Percentiles rank a stretch among this genome's conserved stretches.
Evolutionary conservation across 2,113 vertebrate genomes (phyloP).

Genomic region (Spilogale gracilis): DNA sequence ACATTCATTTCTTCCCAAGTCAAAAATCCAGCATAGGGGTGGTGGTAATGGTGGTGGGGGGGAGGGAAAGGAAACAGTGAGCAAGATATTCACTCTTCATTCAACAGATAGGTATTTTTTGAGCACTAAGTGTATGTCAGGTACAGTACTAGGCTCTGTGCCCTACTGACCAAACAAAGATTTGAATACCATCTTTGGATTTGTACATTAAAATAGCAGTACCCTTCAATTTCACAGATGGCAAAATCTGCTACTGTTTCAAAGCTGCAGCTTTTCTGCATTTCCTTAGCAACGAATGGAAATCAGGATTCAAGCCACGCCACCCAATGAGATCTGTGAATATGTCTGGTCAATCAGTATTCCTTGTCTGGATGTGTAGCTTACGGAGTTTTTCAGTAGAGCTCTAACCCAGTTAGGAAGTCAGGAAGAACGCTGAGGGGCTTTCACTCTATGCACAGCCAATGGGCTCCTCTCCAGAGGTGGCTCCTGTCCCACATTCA

Average conservation of each 20-base stretch:
- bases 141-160: not conserved
- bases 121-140: not conserved
- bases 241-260: not conserved
- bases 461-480: too few relatives aligned
- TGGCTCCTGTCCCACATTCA: not conserved
- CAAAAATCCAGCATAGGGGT: not conserved
- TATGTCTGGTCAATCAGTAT: not conserved
- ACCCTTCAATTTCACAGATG: not conserved
- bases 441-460: not conserved
- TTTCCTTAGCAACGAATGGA: not conserved
- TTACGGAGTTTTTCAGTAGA: not conserved
- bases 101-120: not conserved
- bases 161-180: not conserved
- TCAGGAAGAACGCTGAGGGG: not conserved
- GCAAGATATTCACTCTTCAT: not conserved
- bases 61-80: not conserved
- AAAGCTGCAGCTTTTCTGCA: not conserved
- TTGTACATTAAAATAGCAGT: not conserved
- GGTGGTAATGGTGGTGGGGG: not conserved
- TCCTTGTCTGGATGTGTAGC: not conserved
- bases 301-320: not conserved
- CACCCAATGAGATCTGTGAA: not conserved
- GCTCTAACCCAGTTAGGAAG: constrained; percentile 6
- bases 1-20: not conserved
- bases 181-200: not conserved